Conservation (phyloP, 2,888 invertebrate species). For the Amiota minor region DNA sequence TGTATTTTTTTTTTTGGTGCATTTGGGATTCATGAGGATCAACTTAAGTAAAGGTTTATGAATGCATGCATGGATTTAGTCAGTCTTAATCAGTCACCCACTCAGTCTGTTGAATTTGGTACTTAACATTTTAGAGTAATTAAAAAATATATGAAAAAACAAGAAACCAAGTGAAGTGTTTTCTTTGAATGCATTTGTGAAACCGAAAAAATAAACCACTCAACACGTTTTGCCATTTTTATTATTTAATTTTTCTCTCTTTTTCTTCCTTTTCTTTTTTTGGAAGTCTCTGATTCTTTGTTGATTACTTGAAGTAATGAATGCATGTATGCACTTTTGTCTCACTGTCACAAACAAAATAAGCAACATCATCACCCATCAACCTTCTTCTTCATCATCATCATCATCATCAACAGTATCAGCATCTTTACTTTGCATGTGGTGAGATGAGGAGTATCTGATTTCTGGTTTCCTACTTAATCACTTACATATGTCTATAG, state of each 20-base stretch:
- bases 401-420: too few species aligned
- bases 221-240: constrained; percentile 8
- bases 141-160: constrained; percentile 48
- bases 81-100: too few species aligned
- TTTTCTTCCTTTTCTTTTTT: constrained; percentile 4
- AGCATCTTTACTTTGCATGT: too few species aligned
- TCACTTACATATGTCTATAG: constrained; percentile 24
- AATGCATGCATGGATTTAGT: neutral
- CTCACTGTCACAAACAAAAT: too few species aligned
- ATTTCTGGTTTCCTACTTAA: neutral
- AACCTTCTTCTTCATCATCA: too few species aligned
- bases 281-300: neutral
- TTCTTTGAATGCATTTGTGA: constrained; percentile 4
- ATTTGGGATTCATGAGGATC: too few species aligned
- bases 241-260: neutral
- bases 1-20: too few species aligned
- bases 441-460: too few species aligned
- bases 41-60: too few species aligned
- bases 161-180: constrained; percentile 30
- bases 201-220: neutral
- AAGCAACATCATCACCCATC: too few species aligned
- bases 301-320: constrained; percentile 16
- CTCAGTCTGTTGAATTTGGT: constrained; percentile 52
- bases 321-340: neutral
- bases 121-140: constrained; percentile 65